phyloP scores from a whole-genome alignment of 2,797 vertebrate genomes.

The Lithobates sylvaticus region DNA sequence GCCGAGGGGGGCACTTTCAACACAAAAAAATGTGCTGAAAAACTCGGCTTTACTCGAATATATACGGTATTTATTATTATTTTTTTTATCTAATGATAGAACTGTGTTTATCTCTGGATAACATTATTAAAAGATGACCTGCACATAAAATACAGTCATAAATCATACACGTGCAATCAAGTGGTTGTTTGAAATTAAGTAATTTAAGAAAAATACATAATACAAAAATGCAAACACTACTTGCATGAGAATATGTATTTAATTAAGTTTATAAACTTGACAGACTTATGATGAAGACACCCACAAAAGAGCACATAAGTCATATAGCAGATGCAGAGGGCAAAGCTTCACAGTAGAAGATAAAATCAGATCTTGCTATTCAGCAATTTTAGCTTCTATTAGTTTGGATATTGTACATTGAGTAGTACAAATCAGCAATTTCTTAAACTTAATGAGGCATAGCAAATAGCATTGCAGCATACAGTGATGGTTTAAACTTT shows the following conservation, averaged over 20 bases:
- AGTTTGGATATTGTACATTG: conserved; percentile 58
- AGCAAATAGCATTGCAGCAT: conserved; percentile 45
- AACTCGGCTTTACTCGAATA: no score
- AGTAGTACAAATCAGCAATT: conserved; percentile 59
- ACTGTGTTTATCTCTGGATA: neutral
- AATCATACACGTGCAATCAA: neutral
- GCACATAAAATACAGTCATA: neutral
- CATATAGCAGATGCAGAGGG: conserved; percentile 35
- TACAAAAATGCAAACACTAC: neutral
- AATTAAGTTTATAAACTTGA: conserved; percentile 32
- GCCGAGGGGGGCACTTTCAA: no score
- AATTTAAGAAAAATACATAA: neutral
- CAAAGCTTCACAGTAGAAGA: conserved; percentile 22
- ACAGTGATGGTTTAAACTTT: conserved; percentile 54
- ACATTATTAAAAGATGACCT: neutral
- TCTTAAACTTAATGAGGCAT: conserved; percentile 57
- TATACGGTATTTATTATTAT: no score
- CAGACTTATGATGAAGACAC: neutral
- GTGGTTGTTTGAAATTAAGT: neutral
- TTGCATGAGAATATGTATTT: conserved; percentile 9
- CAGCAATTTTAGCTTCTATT: conserved; percentile 53
- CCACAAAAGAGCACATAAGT: conserved; percentile 22
- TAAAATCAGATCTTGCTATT: conserved; percentile 45
- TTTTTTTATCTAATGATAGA: neutral
- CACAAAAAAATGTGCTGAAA: no score